Percentiles rank a stretch among this genome's conserved stretches.
phyloP scores from a whole-genome alignment of 2,113 vertebrate genomes.

The Pollachius pollachius region DNA sequence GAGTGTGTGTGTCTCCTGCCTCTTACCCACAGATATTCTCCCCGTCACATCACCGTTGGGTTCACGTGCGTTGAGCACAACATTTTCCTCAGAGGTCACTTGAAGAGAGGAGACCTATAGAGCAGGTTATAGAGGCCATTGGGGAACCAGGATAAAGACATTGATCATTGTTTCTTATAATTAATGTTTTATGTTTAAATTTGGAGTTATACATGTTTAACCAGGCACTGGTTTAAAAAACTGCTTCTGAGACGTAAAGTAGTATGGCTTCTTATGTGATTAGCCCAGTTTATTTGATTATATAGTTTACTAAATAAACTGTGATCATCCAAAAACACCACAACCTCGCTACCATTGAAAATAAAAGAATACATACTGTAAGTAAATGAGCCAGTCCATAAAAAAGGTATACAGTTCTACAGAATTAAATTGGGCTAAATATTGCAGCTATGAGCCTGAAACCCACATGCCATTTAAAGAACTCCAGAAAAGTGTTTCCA shows the following conservation, averaged over 20 bases:
- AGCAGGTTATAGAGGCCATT: neutral
- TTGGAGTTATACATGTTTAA: too few species aligned
- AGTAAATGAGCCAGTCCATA: too few species aligned
- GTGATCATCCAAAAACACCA: constrained; percentile 9
- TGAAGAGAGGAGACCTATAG: constrained; percentile 85
- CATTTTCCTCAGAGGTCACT: constrained; percentile 85
- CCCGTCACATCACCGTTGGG: constrained; percentile 86
- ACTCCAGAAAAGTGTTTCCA: constrained; percentile 71
- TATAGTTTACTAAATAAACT: neutral
- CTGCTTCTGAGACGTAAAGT: too few species aligned
- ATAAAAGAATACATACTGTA: too few species aligned
- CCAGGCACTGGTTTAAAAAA: too few species aligned
- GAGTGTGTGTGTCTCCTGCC: constrained; percentile 1
- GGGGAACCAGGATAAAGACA: constrained; percentile 1
- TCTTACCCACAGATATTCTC: constrained; percentile 90
- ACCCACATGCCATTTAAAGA: constrained; percentile 62
- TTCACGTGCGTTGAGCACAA: constrained; percentile 86
- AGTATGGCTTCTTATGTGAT: too few species aligned
- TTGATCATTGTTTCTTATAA: neutral
- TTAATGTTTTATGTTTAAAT: neutral
- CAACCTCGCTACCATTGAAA: neutral
- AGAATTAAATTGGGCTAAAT: constrained; percentile 36
- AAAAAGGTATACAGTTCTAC: constrained; percentile 17
- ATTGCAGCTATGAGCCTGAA: constrained; percentile 57
- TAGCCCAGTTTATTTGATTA: too few species aligned